Evolutionary conservation across 2,888 invertebrate genomes (phyloP).

Genomic region (Anticlea derivata): DNA sequence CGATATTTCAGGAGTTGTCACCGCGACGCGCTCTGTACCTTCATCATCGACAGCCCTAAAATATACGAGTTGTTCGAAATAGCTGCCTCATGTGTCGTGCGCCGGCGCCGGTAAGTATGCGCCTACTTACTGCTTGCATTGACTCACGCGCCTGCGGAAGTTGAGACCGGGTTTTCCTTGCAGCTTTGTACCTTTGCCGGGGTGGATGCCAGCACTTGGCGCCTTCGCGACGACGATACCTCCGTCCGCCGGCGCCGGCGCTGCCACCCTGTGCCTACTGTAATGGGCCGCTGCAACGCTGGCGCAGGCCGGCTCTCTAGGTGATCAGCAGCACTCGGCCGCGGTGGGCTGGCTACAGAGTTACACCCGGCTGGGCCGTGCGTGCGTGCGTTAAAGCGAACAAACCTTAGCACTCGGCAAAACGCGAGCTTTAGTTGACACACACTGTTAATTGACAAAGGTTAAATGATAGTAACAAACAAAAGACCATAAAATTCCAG

Average conservation of each 20-base stretch:
- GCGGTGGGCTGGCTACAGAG: no score
- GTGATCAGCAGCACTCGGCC: no score
- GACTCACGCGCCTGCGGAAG: no score
- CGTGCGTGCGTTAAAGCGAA: not conserved
- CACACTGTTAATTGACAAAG: conserved; percentile 1
- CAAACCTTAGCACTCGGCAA: not conserved
- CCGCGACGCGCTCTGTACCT: not conserved
- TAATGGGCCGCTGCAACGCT: no score
- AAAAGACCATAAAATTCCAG: conserved; percentile 3
- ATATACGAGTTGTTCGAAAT: conserved; percentile 1
- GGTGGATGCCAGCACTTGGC: not conserved
- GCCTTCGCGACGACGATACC: no score
- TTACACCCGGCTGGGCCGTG: not conserved
- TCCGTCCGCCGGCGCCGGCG: no score
- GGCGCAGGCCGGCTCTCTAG: no score
- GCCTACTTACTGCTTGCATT: no score
- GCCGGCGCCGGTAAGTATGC: not conserved
- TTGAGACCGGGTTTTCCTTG: no score
- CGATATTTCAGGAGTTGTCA: conserved; percentile 16
- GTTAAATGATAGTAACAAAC: conserved; percentile 1
- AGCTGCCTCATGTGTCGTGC: not conserved
- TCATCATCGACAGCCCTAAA: not conserved
- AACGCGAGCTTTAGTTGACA: not conserved
- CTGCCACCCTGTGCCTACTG: no score
- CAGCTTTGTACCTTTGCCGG: no score